Base-by-base conservation (phyloP, 2,113 vertebrate genomes). In the Gasterosteus nipponicus region DNA sequence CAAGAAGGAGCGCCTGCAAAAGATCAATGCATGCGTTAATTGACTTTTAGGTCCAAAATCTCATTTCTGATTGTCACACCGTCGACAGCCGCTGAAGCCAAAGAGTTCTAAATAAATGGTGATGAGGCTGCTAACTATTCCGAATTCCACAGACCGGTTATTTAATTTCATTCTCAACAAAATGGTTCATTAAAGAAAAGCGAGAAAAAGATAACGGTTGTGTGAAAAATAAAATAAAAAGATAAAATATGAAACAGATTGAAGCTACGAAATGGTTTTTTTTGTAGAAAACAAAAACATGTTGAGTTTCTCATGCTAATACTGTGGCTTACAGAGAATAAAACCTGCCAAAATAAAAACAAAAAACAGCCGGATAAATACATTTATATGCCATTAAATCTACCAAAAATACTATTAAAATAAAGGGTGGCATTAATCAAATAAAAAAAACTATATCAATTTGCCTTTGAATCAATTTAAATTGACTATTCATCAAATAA, bases 41-140 rank as follows among this genome's bases (percentile, higher is more conserved):
- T 61, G 2, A 51, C 38, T 51, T 65, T 68, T 63, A 80, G 77
- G 60, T 84, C 73, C 70, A 67, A 29, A 60, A 49, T 58, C 59
- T 49, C 10, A 26, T 76, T 83, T 72, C 16, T 80, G 82, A 91
- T 86, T 82, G 86, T 90, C 87, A 78, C 56, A 51, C 59, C 38
- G 66, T 71, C 58, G 70, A 57, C 73, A 61, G 46, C 66, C 57
- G 51, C 31, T 54, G 5, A 42, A 72, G 15, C 49, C 31, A 39
- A 60, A 59, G 12, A 22, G 26, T 66, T 15, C n/a, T 1, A 8
- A 38, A 38, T 2, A 59, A 26, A 75, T 33, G 51, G 49, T 16
- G 10, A 14, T 9, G 16, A 46, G 67, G 47, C 35, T 15, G 63
- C n/a, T 62, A 46, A 53, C 64, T 0, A 69, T 4, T 33, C 47